These are phyloP conservation scores for Enteromius mattozi DNA, from an alignment of 2,797 vertebrate genomes.

Conservation along the genomic window DNA sequence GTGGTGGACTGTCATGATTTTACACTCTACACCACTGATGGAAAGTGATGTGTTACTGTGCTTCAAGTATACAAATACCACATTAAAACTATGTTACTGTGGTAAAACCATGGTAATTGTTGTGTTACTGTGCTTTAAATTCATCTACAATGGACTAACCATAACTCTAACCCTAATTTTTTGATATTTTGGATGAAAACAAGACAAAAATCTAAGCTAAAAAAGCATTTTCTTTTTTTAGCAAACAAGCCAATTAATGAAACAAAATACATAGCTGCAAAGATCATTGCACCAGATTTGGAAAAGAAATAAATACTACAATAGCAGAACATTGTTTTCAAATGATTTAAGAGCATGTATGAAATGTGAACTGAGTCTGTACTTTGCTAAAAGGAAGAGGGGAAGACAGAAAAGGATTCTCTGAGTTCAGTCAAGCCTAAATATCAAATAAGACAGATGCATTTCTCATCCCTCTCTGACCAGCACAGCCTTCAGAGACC, in stretches of 20 bases:
- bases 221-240: too few species aligned
- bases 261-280: background rate
- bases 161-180: too few species aligned
- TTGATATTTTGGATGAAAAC: too few species aligned
- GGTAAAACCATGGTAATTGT: too few species aligned
- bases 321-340: background rate
- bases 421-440: constrained; percentile 29
- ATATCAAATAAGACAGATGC: background rate
- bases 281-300: background rate
- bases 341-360: background rate
- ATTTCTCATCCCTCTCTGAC: constrained; percentile 12
- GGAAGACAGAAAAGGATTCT: constrained; percentile 4
- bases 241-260: background rate
- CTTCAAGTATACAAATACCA: too few species aligned
- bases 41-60: too few species aligned
- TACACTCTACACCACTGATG: too few species aligned
- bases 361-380: background rate
- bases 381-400: background rate
- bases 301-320: background rate
- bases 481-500: constrained; percentile 10
- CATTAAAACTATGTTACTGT: too few species aligned
- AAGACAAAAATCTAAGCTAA: too few species aligned
- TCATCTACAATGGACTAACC: too few species aligned
- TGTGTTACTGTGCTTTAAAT: too few species aligned
- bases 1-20: too few species aligned